These are phyloP conservation scores for Amazona guildingii DNA, from an alignment of 2,113 vertebrate genomes.

Conservation along the genomic window DNA sequence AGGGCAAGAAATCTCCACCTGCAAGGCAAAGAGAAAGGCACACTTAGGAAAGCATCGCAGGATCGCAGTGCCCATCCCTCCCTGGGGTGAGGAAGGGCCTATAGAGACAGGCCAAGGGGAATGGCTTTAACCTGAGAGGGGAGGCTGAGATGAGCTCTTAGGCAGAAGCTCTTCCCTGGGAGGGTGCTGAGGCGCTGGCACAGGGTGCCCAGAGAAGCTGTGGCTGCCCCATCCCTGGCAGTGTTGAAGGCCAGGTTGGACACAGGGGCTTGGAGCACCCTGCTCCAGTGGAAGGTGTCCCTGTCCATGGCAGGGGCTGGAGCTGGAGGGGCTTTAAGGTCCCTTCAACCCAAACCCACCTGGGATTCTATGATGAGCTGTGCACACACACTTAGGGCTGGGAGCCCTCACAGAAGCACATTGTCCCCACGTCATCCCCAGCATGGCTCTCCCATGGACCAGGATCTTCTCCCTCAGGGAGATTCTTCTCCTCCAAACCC, in stretches of 20 bases:
- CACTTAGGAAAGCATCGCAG: neutral
- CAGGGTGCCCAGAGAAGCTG: no score
- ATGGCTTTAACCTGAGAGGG: neutral
- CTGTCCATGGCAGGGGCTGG: neutral
- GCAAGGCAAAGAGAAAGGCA: conserved; percentile 44
- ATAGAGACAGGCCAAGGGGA: neutral
- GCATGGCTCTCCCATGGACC: neutral
- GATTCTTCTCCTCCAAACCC: neutral
- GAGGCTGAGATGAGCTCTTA: neutral
- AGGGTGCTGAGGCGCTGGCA: no score
- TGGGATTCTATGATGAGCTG: neutral
- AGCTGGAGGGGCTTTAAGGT: no score
- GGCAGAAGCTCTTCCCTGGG: neutral
- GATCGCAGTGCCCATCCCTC: accelerated
- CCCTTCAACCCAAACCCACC: no score
- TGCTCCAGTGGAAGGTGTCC: neutral
- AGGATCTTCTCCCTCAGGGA: neutral
- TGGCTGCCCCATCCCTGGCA: no score
- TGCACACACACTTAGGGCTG: accelerated
- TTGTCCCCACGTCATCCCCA: accelerated
- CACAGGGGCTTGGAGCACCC: neutral
- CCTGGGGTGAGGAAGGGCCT: accelerated
- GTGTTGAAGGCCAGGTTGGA: no score
- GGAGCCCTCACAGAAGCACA: accelerated
- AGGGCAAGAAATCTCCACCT: conserved; percentile 72